These are phyloP conservation scores for Idaea straminata DNA, from an alignment of 2,888 invertebrate species.

Conservation along the genomic window DNA sequence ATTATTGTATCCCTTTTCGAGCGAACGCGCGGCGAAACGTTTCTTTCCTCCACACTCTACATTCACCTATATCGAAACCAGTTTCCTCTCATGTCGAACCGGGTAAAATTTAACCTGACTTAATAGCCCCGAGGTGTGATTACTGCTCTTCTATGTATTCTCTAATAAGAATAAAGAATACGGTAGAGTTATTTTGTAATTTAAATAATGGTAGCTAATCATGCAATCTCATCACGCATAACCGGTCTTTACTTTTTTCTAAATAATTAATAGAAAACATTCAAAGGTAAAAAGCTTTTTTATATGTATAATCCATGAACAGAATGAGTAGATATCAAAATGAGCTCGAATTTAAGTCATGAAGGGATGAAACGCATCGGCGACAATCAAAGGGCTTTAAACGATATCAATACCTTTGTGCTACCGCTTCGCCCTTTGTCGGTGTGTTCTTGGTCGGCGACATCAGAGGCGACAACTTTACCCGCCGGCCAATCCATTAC, in stretches of 20 bases:
- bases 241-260: conserved; percentile 2
- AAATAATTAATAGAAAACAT: not conserved
- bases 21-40: conserved; percentile 58
- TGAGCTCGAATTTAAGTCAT: conserved; percentile 20
- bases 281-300: conserved; percentile 13
- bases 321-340: not conserved
- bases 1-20: conserved; percentile 64
- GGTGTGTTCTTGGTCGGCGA: conserved; percentile 55
- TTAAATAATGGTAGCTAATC: conserved; percentile 29
- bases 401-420: conserved; percentile 74
- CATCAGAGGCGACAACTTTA: conserved; percentile 56
- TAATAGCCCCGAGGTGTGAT: conserved; percentile 70
- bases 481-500: conserved; percentile 62
- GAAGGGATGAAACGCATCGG: conserved; percentile 57
- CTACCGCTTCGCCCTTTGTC: conserved; percentile 71
- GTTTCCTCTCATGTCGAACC: conserved; percentile 64
- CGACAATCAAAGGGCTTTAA: conserved; percentile 68
- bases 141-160: conserved; percentile 48
- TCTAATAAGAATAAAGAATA: conserved; percentile 22
- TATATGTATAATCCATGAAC: not conserved
- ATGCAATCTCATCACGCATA: conserved; percentile 26
- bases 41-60: conserved; percentile 55
- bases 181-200: conserved; percentile 21
- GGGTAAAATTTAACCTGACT: conserved; percentile 64
- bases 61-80: conserved; percentile 58